Base-by-base conservation (phyloP, 2,113 vertebrate species). In the Herpetotheres cachinnans region DNA sequence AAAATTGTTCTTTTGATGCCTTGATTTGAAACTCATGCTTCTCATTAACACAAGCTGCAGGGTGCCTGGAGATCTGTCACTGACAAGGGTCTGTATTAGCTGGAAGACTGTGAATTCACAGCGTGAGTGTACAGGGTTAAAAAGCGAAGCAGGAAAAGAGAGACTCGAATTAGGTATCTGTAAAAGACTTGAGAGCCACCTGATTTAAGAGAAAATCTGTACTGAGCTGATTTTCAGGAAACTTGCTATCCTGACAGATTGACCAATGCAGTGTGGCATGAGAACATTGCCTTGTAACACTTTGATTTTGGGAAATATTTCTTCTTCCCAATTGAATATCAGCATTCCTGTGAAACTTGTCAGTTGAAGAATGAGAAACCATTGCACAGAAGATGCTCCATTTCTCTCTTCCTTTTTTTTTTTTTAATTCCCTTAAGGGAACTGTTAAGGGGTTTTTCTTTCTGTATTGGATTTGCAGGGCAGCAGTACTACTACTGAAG, bases 1-100 rank as follows among this genome's bases (percentile, higher is more conserved):
- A 91, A 97, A 95, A 83, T 30, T 69, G 47, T 92, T 85, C 82
- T 95, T 97, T 97, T 94, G 77, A 91, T 97, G 78, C 40, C 86
- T 87, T 95, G 92, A 84, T 95, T 83, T 95, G 86, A 95, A 98
- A 93, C 49, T 91, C 72, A 34, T 95, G 93, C 55, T 95, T 59
- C 86, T 96, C 26, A 69, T 95, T 79, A 95, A 52, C 56, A 91
- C 10, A 25, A 78, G 62, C 55, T 73, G 44, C 30, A 56, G 90
- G 32, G 46, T 69, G n/a, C 84, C 22, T 17, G 74, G 71, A 90
- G 58, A 91, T 42, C 72, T 82, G 42, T 84, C 61, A 78, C 34
- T 91, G 85, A 55, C 72, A 88, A 81, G 42, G 50, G 44, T 71
- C 88, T 84, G 11, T 40, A 38, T 66, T 73, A 95, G 78, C 47